A percentile compares a stretch with the other conserved stretches of the same genome.
These are phyloP conservation scores for Mus spicilegus DNA, from an alignment of 2,113 vertebrate genomes.

Conservation along the genomic window DNA sequence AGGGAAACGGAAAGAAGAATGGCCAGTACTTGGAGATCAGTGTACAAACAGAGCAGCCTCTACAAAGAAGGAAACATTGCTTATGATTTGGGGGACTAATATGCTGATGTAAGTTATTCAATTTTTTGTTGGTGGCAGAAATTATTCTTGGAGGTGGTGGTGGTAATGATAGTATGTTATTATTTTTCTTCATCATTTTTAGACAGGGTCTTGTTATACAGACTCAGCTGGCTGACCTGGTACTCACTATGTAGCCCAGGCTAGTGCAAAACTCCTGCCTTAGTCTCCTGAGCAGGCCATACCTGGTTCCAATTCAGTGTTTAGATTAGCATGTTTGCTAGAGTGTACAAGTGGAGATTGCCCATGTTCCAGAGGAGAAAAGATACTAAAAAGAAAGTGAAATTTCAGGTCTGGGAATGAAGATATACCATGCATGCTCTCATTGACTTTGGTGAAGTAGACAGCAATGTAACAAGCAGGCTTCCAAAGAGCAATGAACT, in stretches of 20 bases:
- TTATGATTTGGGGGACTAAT: neutral
- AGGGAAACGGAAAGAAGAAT: slow-evolving; percentile 34
- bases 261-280: neutral
- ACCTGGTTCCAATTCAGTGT: neutral
- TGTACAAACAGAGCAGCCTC: neutral
- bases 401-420: neutral
- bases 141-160: neutral
- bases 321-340: slow-evolving; percentile 25
- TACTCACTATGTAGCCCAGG: neutral
- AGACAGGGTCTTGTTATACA: neutral
- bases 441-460: neutral
- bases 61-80: neutral
- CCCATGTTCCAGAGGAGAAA: neutral
- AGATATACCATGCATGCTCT: neutral
- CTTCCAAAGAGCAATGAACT: neutral
- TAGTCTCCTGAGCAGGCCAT: neutral
- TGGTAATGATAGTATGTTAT: neutral
- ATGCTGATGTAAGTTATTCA: neutral
- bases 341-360: slow-evolving; percentile 20
- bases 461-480: neutral
- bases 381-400: slow-evolving; percentile 16
- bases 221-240: neutral
- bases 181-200: neutral
- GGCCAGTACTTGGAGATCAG: neutral
- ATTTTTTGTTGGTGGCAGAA: too few relatives aligned